Evolutionary conservation across 2,888 invertebrate genomes (phyloP), one percentile per base, ranked within the genome.

Genomic region (Acanthosepion esculentum): DNA sequence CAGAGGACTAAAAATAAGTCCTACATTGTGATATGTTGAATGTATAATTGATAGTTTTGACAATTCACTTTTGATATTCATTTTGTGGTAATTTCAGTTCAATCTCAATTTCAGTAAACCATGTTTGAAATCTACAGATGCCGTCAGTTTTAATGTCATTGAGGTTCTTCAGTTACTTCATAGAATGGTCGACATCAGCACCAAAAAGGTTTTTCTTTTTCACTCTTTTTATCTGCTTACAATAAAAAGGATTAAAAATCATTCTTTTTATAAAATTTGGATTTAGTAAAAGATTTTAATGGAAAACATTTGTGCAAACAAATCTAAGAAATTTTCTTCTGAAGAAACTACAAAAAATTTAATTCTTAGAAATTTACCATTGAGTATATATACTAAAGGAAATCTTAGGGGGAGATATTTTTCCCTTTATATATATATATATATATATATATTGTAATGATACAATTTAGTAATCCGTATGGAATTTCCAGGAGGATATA

Each of bases 121-220:
- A n/a, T 48, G n/a, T 93, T 48, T 53, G 93, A 50, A 93, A 50
- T 48, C 93, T 93, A 53, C 93, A 5, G 93, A 93, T 93, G 33
- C 10, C 33, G 20, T 93, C 50, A 18, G 29, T 48, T 93, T 93
- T 53, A 93, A 93, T 93, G 53, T 29, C 48, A 48, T 93, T 26
- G 93, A 53, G 53, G 53, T 93, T 53, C 93, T 93, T 48, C 93
- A 93, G n/a, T 53, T 93, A 29, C 53, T 93, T 53, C 93, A 93
- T 53, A 48, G 93, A 26, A 53, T 93, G 50, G 53, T 93, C 10
- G 93, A 93, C 93, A 93, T 93, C 18, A 53, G 50, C 93, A 53
- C 93, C 48, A 50, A 93, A 48, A 93, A 93, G 93, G 93, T 93
- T 53, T 48, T 20, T 91, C 6, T 91, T 33, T 91, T 91, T 33